Percentiles rank a stretch among this genome's conserved stretches.
Evolutionary conservation across 1,140 invertebrate genomes (phyloP).

Genomic region (Helicoverpa armigera): DNA sequence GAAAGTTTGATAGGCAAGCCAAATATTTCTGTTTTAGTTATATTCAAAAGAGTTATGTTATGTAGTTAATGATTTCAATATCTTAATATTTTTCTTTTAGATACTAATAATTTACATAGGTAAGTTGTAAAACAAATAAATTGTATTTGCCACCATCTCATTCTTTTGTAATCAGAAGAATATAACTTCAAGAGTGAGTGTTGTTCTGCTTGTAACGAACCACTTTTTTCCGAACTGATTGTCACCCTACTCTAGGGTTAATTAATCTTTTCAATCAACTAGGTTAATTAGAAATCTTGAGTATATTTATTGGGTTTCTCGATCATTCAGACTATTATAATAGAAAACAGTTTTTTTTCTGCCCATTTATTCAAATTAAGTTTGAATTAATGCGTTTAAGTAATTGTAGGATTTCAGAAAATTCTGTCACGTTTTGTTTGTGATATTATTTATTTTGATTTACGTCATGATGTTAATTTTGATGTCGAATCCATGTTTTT

Average conservation of each 20-base stretch:
- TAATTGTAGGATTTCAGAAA: neutral
- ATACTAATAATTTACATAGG: no score
- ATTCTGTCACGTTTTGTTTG: neutral
- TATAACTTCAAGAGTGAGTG: no score
- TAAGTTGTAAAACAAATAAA: no score
- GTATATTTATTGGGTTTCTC: constrained; percentile 44
- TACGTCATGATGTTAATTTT: neutral
- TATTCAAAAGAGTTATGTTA: no score
- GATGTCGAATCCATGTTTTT: no score
- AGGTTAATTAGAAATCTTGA: constrained; percentile 52
- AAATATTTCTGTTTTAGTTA: no score
- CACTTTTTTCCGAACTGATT: neutral
- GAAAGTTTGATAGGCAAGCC: no score
- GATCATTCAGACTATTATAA: constrained; percentile 39
- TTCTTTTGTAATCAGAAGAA: no score
- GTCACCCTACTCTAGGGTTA: constrained; percentile 36
- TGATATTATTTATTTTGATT: neutral
- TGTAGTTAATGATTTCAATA: no score
- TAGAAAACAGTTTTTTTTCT: constrained; percentile 6
- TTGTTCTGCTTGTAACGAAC: no score
- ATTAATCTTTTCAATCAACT: constrained; percentile 54
- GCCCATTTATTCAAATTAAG: neutral
- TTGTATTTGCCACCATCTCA: no score
- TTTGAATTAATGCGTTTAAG: neutral
- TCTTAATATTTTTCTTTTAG: no score